Evolutionary conservation across 2,888 invertebrate species (phyloP).

Genomic region (Tolmerus cingulatus): DNA sequence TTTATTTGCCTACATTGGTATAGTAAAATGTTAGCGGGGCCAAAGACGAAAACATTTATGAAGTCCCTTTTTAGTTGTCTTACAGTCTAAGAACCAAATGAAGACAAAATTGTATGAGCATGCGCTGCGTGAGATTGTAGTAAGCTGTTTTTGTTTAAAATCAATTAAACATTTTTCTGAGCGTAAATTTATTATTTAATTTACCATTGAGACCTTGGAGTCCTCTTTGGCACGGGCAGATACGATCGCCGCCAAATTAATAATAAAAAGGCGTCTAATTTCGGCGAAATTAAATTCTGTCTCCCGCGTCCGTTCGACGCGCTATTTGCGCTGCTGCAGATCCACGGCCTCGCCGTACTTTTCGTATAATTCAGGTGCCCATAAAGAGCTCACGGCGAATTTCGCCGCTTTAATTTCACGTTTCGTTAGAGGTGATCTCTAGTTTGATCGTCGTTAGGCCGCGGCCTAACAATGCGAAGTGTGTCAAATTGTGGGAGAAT

Average conservation of each 20-base stretch:
- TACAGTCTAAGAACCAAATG: no score
- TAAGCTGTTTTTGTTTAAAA: no score
- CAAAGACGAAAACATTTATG: no score
- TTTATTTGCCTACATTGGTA: no score
- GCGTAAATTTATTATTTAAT: no score
- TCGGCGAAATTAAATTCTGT: constrained; percentile 9
- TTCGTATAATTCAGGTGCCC: neutral
- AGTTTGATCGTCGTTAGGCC: constrained; percentile 15
- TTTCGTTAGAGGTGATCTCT: constrained; percentile 43
- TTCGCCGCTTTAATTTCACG: constrained; percentile 41
- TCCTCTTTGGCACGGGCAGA: neutral
- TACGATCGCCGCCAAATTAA: neutral
- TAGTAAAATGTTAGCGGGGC: no score
- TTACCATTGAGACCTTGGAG: neutral
- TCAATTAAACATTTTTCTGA: no score
- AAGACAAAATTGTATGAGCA: no score
- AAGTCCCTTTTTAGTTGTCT: no score
- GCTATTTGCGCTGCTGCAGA: neutral
- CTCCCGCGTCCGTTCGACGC: neutral
- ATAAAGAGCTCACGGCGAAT: constrained; percentile 15
- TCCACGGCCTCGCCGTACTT: neutral
- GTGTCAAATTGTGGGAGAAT: constrained; percentile 26
- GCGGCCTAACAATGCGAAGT: constrained; percentile 16
- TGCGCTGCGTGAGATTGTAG: no score
- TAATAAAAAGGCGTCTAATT: neutral